Evolutionary conservation across 2,797 vertebrate species (phyloP), one percentile per base, ranked within the genome.

Genomic region (Smutsia temminckii): DNA sequence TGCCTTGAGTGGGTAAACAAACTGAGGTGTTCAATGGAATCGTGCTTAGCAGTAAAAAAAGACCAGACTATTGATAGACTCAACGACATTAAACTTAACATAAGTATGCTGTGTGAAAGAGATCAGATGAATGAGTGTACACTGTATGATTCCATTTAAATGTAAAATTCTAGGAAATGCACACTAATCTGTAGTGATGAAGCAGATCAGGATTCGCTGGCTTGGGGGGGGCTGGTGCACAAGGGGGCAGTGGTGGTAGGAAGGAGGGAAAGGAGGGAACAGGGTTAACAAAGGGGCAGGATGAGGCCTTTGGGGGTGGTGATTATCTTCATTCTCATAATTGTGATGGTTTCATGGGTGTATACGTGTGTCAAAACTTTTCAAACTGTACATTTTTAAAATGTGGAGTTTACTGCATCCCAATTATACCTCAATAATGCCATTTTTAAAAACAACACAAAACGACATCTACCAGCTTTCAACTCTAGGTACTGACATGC

Each of bases 261-360:
- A 2, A n/a, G 51, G 11, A 29, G 29, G 1, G 27, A 51, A n/a
- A 0, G 51, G 11, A 29, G 29, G 1, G 27, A 42, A n/a, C 0
- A 29, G 57, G 57, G 42, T 34, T 37, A 3, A 23, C 37, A 12
- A 71, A n/a, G 4, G 51, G 18, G 51, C 27, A 72, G 49, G 74
- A 46, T 32, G 14, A 57, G 34, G 46, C n/a, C 13, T 49, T 37
- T 6, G 27, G 12, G 27, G 27, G 6, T 37, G 21, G 51, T 34
- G 12, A 69, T 37, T 20, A 57, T 61, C 78, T 66, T 59, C 34
- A 61, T 29, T 53, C 20, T 9, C 32, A n/a, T 4, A 32, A 75
- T 3, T 59, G 37, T 27, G 42, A 21, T 17, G 1, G 27, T 27
- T 63, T 89, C 34, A 40, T 6, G 1, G 5, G 64, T 7, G 40